Conservation (phyloP, 2,113 vertebrate genomes). For the Pelobates fuscus region DNA sequence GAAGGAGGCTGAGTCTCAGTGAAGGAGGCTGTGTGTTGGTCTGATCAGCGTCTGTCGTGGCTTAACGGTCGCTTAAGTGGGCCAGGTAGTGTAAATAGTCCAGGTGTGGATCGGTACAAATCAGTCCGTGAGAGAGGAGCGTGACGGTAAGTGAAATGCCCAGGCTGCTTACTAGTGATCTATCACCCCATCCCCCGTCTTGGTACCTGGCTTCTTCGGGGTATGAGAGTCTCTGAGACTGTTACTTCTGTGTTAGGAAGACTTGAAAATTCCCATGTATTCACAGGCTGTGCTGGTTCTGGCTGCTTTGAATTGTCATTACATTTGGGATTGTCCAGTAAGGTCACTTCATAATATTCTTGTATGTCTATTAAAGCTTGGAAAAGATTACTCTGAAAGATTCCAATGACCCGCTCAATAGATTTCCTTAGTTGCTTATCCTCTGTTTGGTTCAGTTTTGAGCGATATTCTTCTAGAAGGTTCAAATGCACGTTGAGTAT, state of each 20-base stretch:
- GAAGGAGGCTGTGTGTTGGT: too few relatives aligned
- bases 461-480: slow-evolving; percentile 91
- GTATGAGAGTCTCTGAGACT: slow-evolving; percentile 88
- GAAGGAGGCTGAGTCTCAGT: too few relatives aligned
- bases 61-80: too few relatives aligned
- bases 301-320: slow-evolving; percentile 73
- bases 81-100: too few relatives aligned
- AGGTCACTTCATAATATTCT: slow-evolving; percentile 99
- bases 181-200: too few relatives aligned
- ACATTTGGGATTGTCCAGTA: slow-evolving; percentile 91
- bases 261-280: slow-evolving; percentile 93
- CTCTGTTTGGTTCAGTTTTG: slow-evolving; percentile 84
- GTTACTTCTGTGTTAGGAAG: slow-evolving; percentile 89
- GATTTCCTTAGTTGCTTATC: slow-evolving; percentile 89
- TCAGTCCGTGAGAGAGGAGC: too few relatives aligned
- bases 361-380: slow-evolving; percentile 99
- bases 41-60: too few relatives aligned
- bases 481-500: slow-evolving; percentile 90
- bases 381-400: slow-evolving; percentile 98
- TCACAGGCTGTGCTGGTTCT: slow-evolving; percentile 77
- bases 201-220: too few relatives aligned
- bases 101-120: too few relatives aligned
- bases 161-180: too few relatives aligned
- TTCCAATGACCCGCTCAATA: slow-evolving; percentile 93
- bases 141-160: too few relatives aligned